Evolutionary conservation across 2,888 invertebrate species (phyloP).

Genomic region (Meliscaeva auricollis): DNA sequence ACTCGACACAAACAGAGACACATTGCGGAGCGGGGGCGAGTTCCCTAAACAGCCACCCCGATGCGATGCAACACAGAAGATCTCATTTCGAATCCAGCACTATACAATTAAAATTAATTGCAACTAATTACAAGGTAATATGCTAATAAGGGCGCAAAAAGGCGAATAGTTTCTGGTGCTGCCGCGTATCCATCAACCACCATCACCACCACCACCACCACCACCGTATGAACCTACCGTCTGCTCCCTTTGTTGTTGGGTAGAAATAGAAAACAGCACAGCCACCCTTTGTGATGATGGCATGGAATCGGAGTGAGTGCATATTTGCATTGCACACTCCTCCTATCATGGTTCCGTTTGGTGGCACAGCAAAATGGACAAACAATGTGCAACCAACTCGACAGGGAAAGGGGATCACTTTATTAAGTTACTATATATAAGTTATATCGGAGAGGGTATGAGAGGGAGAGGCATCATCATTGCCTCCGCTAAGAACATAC

Average conservation of each 20-base stretch:
- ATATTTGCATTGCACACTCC: slow-evolving; percentile 67
- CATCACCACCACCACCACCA: neutral
- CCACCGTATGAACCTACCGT: neutral
- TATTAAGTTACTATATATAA: slow-evolving; percentile 18
- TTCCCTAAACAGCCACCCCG: slow-evolving; percentile 10
- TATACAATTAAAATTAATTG: slow-evolving; percentile 81
- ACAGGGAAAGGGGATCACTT: slow-evolving; percentile 42
- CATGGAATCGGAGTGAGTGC: neutral
- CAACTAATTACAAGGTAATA: slow-evolving; percentile 81
- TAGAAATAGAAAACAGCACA: slow-evolving; percentile 32
- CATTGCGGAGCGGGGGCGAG: slow-evolving; percentile 8
- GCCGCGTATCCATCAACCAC: slow-evolving; percentile 71
- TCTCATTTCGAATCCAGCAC: slow-evolving; percentile 69
- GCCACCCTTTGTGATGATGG: slow-evolving; percentile 30
- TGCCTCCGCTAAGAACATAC: neutral
- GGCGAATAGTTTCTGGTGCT: slow-evolving; percentile 59
- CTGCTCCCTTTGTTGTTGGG: neutral
- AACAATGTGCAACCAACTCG: slow-evolving; percentile 64
- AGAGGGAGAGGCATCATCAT: neutral
- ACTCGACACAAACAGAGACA: slow-evolving; percentile 46
- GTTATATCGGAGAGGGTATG: no score
- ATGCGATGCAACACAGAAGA: slow-evolving; percentile 38
- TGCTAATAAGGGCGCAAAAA: slow-evolving; percentile 78
- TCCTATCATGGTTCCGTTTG: slow-evolving; percentile 67
- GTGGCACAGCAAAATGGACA: slow-evolving; percentile 75